These are phyloP conservation scores for Drosophila ogumai DNA, from an alignment of 1,140 invertebrate genomes.

Conservation along the genomic window DNA sequence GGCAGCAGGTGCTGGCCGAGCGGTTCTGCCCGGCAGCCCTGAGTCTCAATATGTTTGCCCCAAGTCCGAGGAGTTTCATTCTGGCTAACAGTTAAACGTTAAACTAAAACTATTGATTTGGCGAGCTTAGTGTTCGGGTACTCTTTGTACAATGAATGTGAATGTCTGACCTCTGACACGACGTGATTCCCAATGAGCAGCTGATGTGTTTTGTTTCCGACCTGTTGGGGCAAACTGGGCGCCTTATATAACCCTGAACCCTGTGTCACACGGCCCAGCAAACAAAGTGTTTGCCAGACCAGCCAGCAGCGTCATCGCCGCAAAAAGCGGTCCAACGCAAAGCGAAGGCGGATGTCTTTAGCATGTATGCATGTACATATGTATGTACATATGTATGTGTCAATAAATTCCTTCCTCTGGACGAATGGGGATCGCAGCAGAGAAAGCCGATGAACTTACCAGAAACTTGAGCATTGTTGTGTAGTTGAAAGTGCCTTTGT, in stretches of 20 bases:
- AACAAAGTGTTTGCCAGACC: slow-evolving; percentile 1
- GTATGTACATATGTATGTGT: background rate
- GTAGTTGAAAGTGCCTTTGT: slow-evolving; percentile 52
- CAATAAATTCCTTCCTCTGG: background rate
- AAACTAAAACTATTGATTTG: slow-evolving; percentile 33
- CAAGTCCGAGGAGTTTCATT: slow-evolving; percentile 62
- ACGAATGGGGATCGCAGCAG: too few species aligned
- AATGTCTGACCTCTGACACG: background rate
- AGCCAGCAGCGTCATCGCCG: slow-evolving; percentile 45
- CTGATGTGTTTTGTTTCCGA: slow-evolving; percentile 1
- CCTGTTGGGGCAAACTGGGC: background rate
- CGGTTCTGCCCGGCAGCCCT: background rate
- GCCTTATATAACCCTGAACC: slow-evolving; percentile 26
- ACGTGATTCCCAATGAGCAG: slow-evolving; percentile 15
- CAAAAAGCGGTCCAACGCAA: slow-evolving; percentile 36
- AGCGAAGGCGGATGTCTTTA: too few species aligned
- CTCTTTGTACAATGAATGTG: background rate
- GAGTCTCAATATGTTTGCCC: slow-evolving; percentile 38
- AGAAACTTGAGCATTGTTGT: slow-evolving; percentile 71
- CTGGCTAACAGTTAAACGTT: slow-evolving; percentile 23
- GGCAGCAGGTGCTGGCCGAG: slow-evolving; percentile 16
- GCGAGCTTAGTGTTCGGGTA: slow-evolving; percentile 17
- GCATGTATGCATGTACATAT: too few species aligned
- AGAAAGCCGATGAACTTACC: slow-evolving; percentile 39
- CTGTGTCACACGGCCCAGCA: background rate